phyloP scores from a whole-genome alignment of 2,113 vertebrate species.

The Octodon degus region DNA sequence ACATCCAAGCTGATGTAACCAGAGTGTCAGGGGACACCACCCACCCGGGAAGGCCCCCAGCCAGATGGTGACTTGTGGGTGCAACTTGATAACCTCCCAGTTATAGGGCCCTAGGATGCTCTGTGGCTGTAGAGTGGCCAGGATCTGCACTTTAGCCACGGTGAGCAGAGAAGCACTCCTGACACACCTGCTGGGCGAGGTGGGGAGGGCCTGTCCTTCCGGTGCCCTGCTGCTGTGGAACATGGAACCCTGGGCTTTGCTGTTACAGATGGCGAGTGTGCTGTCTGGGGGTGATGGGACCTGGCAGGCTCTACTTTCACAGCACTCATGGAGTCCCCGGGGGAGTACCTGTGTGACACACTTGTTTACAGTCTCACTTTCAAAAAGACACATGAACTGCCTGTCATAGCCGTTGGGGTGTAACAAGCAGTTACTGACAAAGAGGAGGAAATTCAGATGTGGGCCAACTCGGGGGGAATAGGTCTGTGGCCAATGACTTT shows the following conservation, averaged over 20 bases:
- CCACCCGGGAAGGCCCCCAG: not conserved
- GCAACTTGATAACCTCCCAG: conserved; percentile 69
- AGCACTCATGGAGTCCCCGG: not conserved
- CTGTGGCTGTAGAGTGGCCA: not conserved
- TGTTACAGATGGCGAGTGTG: conserved; percentile 39
- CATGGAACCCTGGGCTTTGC: not conserved
- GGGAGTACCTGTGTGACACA: not conserved
- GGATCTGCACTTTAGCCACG: not conserved
- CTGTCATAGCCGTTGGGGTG: not conserved
- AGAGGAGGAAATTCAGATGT: not conserved
- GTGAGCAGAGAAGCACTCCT: not conserved
- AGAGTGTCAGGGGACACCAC: conserved; percentile 47
- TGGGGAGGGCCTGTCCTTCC: not conserved
- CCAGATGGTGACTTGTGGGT: conserved; percentile 72
- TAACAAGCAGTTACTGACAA: not conserved
- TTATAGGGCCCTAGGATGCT: conserved; percentile 42
- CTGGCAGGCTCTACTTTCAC: not conserved
- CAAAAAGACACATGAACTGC: not conserved
- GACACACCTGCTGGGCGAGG: fast-evolving
- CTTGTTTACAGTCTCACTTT: conserved; percentile 40
- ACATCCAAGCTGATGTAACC: conserved; percentile 68
- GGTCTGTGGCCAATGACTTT: not conserved
- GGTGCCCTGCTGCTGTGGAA: not conserved
- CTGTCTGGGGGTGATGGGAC: not conserved
- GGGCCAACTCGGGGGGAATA: not conserved